Percentiles rank a stretch among this genome's conserved stretches.
Conservation (phyloP, 2,888 invertebrate genomes). For the Drepana falcataria region DNA sequence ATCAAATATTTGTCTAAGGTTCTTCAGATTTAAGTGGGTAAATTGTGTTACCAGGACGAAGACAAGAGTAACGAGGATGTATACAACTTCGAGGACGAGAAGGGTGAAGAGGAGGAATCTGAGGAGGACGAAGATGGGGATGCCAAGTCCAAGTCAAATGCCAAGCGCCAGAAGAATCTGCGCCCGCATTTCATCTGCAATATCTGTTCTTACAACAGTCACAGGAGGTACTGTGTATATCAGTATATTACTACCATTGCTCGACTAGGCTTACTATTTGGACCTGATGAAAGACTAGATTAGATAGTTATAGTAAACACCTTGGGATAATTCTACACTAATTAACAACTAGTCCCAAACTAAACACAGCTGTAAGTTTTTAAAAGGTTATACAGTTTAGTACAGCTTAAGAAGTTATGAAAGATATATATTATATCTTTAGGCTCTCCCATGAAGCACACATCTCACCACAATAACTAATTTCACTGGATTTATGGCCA, state of each 20-base stretch:
- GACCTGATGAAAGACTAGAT: too few relatives aligned
- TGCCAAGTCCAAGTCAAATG: slow-evolving; percentile 72
- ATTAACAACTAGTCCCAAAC: too few relatives aligned
- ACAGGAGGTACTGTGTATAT: slow-evolving; percentile 80
- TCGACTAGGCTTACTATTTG: not conserved
- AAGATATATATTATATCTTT: too few relatives aligned
- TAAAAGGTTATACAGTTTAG: too few relatives aligned
- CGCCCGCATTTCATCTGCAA: slow-evolving; percentile 87
- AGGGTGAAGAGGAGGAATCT: slow-evolving; percentile 47
- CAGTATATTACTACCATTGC: not conserved
- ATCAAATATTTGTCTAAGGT: too few relatives aligned
- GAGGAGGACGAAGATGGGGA: slow-evolving; percentile 69
- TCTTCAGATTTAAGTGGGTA: not conserved
- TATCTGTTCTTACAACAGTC: slow-evolving; percentile 94
- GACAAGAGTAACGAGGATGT: slow-evolving; percentile 76
- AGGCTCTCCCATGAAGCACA: too few relatives aligned
- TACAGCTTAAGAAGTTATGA: too few relatives aligned
- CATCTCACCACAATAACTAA: too few relatives aligned
- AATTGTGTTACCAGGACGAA: slow-evolving; percentile 17
- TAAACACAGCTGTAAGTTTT: too few relatives aligned
- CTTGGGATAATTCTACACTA: too few relatives aligned
- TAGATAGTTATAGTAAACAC: too few relatives aligned
- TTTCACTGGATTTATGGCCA: too few relatives aligned
- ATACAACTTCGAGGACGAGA: slow-evolving; percentile 86
- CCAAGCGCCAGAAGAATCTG: slow-evolving; percentile 69